Evolutionary conservation across 2,888 invertebrate genomes (phyloP).

Genomic region (Acleris sparsana): DNA sequence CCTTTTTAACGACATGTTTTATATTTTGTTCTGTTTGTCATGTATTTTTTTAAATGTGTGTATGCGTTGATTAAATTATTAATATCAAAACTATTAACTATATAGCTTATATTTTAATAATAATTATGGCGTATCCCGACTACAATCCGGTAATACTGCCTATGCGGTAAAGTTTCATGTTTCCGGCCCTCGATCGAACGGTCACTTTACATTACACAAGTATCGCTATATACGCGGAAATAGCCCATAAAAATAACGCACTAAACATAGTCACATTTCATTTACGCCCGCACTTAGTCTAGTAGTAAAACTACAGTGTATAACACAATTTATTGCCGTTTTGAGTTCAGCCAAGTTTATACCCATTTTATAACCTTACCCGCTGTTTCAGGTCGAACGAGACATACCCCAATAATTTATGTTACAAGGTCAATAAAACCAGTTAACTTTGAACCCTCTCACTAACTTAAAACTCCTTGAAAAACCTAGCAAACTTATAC

Average conservation of each 20-base stretch:
- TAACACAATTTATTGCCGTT: conserved; percentile 36
- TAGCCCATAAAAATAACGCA: conserved; percentile 16
- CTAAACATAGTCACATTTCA: conserved; percentile 34
- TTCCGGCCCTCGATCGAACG: no score
- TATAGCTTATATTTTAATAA: no score
- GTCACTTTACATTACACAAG: not conserved
- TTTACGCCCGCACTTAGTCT: conserved; percentile 29
- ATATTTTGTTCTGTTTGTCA: no score
- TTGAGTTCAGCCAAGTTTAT: conserved; percentile 43
- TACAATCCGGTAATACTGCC: no score
- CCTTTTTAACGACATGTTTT: no score
- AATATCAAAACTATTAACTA: no score
- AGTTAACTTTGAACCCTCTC: conserved; percentile 23
- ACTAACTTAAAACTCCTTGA: not conserved
- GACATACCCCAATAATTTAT: conserved; percentile 50
- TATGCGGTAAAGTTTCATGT: no score
- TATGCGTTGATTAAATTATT: no score
- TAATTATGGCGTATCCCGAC: no score
- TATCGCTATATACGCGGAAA: conserved; percentile 1
- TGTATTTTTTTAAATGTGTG: no score
- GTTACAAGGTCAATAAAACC: conserved; percentile 47
- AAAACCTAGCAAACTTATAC: not conserved
- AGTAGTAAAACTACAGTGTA: conserved; percentile 36
- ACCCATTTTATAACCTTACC: conserved; percentile 48
- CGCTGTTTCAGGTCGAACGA: conserved; percentile 53